Percentiles rank a stretch among this genome's conserved stretches.
Conservation (phyloP, 2,888 invertebrate species). For the Scaptomyza cyrtandrae region DNA sequence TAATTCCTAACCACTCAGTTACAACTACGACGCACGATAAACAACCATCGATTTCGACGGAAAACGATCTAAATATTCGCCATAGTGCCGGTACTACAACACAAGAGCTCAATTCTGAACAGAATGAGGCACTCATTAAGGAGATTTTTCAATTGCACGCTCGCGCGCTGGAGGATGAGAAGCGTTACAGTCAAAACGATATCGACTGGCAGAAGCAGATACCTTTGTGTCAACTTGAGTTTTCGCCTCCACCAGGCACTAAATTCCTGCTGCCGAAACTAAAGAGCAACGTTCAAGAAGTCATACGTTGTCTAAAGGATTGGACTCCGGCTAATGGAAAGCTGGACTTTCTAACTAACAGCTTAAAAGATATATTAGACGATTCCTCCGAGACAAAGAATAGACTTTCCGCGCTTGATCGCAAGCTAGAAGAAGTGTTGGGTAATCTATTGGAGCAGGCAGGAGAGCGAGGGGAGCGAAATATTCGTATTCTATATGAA, state of each 20-base stretch:
- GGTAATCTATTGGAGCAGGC: slow-evolving; percentile 33
- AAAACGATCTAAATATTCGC: background rate
- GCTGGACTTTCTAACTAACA: slow-evolving; percentile 38
- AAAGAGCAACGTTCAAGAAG: slow-evolving; percentile 11
- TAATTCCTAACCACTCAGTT: too few species aligned
- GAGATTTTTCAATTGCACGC: slow-evolving; percentile 30
- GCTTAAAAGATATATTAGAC: slow-evolving; percentile 29
- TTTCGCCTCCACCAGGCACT: background rate
- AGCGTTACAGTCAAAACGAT: background rate
- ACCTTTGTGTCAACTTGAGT: background rate
- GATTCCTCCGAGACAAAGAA: slow-evolving; percentile 22
- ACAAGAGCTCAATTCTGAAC: background rate
- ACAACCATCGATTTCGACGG: background rate
- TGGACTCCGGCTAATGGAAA: slow-evolving; percentile 35
- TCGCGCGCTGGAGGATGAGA: slow-evolving; percentile 20
- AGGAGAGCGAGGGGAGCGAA: slow-evolving; percentile 41
- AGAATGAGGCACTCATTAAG: slow-evolving; percentile 24
- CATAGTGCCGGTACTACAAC: background rate
- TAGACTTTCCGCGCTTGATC: slow-evolving; percentile 39
- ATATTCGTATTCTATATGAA: slow-evolving; percentile 56
- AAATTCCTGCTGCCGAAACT: background rate
- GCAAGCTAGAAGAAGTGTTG: slow-evolving; percentile 40
- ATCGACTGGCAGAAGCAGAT: slow-evolving; percentile 3
- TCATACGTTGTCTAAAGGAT: slow-evolving; percentile 38
- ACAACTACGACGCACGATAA: too few species aligned